phyloP scores from a whole-genome alignment of 1,140 invertebrate species.

The Cydia splendana region DNA sequence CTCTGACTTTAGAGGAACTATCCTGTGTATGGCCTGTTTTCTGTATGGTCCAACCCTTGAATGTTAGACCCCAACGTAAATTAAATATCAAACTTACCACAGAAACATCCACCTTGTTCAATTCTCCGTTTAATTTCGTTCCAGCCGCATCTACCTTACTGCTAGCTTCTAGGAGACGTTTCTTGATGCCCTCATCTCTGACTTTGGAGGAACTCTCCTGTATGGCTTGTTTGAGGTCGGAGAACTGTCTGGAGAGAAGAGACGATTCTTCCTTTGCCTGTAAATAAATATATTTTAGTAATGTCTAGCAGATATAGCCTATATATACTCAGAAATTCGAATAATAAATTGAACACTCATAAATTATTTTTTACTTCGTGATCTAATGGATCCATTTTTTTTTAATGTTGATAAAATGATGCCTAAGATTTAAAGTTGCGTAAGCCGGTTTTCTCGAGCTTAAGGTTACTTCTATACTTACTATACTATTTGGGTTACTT shows the following conservation, averaged over 20 bases:
- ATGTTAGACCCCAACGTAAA: no score
- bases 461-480: no score
- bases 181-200: background rate
- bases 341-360: no score
- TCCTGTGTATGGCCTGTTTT: background rate
- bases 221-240: conserved; percentile 7
- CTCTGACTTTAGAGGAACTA: background rate
- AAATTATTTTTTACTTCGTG: no score
- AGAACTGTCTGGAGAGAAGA: conserved; percentile 8
- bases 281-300: background rate
- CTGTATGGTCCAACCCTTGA: background rate
- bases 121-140: background rate
- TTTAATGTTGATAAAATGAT: no score
- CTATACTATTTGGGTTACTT: no score
- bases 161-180: background rate
- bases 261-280: conserved; percentile 18
- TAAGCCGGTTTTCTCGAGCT: no score
- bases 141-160: background rate
- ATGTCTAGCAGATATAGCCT: background rate
- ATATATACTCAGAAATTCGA: no score
- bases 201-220: background rate
- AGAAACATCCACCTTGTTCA: background rate
- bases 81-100: background rate
- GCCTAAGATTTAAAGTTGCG: no score
- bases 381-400: no score